A percentile compares a stretch with the other conserved stretches of the same genome.
Evolutionary conservation across 2,113 vertebrate species (phyloP).

Genomic region (Budorcas taxicolor): DNA sequence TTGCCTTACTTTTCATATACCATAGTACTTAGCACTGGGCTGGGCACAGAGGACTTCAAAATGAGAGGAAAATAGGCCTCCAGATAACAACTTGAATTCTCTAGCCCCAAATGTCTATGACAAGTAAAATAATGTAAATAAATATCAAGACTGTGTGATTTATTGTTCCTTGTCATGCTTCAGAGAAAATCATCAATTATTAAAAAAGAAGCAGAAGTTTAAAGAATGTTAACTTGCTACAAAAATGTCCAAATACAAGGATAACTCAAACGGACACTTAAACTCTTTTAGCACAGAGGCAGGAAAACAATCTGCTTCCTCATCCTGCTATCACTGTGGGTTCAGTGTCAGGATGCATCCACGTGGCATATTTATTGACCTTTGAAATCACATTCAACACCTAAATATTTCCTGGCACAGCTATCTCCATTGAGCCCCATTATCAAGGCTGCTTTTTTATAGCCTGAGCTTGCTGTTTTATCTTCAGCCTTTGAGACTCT

Average conservation of each 20-base stretch:
- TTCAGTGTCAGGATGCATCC: background rate
- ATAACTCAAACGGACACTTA: background rate
- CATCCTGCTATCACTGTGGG: background rate
- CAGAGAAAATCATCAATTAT: background rate
- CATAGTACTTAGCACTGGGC: too few relatives aligned
- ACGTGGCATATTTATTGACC: background rate
- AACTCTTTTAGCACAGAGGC: background rate
- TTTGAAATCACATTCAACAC: constrained; percentile 21
- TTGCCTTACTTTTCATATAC: background rate
- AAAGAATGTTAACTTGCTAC: background rate
- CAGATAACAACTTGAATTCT: background rate
- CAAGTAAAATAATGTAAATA: background rate
- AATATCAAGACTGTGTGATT: background rate
- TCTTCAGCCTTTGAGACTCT: background rate
- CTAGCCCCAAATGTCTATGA: background rate
- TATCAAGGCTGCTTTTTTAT: background rate
- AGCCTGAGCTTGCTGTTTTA: background rate
- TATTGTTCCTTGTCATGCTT: background rate
- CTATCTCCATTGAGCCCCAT: background rate
- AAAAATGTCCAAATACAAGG: background rate
- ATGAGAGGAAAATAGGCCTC: background rate
- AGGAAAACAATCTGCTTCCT: background rate
- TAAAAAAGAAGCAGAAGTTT: background rate
- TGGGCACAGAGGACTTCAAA: background rate
- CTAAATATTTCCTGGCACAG: background rate